A percentile compares a stretch with the other conserved stretches of the same genome.
Conservation (phyloP, 2,888 invertebrate species). For the Drosophila paramelanica region DNA sequence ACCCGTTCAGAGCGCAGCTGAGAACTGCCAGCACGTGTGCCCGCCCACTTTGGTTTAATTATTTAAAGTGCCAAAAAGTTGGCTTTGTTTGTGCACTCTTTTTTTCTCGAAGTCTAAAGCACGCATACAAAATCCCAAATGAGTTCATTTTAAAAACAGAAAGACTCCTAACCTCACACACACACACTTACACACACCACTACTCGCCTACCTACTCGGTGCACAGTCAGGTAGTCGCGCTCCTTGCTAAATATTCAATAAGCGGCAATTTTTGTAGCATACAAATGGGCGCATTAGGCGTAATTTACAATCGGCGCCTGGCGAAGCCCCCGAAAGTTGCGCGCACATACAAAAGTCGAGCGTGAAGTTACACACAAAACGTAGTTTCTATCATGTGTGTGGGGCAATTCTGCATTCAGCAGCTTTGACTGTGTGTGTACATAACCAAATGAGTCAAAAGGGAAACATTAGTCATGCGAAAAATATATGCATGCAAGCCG, state of each 20-base stretch:
- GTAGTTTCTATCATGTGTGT: conserved; percentile 34
- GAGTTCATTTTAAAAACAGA: conserved; percentile 70
- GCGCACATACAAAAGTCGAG: conserved; percentile 43
- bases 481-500: conserved; percentile 21
- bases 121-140: conserved; percentile 76
- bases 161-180: not conserved
- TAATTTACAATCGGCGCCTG: conserved; percentile 75
- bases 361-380: conserved; percentile 28
- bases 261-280: conserved; percentile 81
- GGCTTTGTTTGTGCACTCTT: conserved; percentile 5
- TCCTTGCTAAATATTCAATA: conserved; percentile 79
- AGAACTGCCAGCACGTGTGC: not conserved
- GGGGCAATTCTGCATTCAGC: conserved; percentile 52
- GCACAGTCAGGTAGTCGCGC: conserved; percentile 42
- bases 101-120: conserved; percentile 39
- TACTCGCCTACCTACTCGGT: not conserved
- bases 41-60: conserved; percentile 58
- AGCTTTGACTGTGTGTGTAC: conserved; percentile 17
- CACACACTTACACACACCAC: conserved; percentile 1
- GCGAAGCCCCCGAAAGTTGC: conserved; percentile 46
- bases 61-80: conserved; percentile 73
- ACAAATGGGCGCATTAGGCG: conserved; percentile 80
- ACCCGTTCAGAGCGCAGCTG: conserved; percentile 12
- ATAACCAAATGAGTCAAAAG: conserved; percentile 77
- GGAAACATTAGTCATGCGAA: conserved; percentile 78